Percentiles rank a stretch among this genome's conserved stretches.
These are phyloP conservation scores for Anthoptus insignis DNA, from an alignment of 2,888 invertebrate genomes.

Conservation along the genomic window DNA sequence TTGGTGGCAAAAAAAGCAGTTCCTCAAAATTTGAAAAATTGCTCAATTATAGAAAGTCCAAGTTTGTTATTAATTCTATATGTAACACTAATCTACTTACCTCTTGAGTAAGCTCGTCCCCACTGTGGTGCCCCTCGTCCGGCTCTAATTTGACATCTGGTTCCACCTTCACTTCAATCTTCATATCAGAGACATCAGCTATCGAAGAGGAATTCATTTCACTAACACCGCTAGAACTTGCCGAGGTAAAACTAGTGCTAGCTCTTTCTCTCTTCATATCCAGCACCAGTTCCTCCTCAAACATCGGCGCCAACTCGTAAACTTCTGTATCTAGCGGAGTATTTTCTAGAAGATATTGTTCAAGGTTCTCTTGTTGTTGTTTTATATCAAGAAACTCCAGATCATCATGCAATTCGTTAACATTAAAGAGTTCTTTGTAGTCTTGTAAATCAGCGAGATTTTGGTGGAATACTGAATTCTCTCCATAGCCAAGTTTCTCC, in stretches of 20 bases:
- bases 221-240: constrained; percentile 82
- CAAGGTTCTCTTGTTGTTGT: constrained; percentile 72
- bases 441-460: constrained; percentile 87
- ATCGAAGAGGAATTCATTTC: constrained; percentile 74
- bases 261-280: constrained; percentile 81
- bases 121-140: constrained; percentile 80
- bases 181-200: constrained; percentile 66
- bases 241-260: constrained; percentile 82
- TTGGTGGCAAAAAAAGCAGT: too few species aligned
- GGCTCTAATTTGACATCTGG: constrained; percentile 76
- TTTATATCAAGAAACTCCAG: constrained; percentile 77
- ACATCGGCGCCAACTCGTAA: constrained; percentile 74
- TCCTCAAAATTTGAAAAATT: too few species aligned
- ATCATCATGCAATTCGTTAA: constrained; percentile 72
- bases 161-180: constrained; percentile 68
- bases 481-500: constrained; percentile 70
- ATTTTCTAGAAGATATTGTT: constrained; percentile 78
- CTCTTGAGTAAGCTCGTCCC: constrained; percentile 84
- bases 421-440: constrained; percentile 77
- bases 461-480: constrained; percentile 84
- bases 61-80: too few species aligned
- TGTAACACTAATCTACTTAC: constrained; percentile 61
- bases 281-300: constrained; percentile 73
- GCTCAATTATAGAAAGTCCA: too few species aligned
- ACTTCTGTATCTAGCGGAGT: constrained; percentile 75